phyloP scores from a whole-genome alignment of 2,113 vertebrate species.

The Euleptes europaea region DNA sequence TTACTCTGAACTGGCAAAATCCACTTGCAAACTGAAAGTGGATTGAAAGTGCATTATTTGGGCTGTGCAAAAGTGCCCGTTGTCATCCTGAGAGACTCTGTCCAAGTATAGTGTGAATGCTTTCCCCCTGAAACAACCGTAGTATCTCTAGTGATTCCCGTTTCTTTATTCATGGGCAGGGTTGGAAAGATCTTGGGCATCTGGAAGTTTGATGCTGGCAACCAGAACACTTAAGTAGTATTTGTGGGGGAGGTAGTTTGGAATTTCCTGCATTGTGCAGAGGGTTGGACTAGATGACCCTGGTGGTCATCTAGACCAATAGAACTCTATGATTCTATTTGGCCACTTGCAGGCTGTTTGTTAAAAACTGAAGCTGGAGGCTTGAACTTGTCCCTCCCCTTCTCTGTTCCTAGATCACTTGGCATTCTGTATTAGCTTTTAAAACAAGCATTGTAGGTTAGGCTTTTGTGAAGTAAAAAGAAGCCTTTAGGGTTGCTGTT shows the following conservation, averaged over 20 bases:
- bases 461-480: neutral
- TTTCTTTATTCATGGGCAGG: neutral
- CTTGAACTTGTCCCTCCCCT: neutral
- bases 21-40: too few relatives aligned
- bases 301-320: too few relatives aligned
- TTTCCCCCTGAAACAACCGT: neutral
- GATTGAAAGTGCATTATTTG: too few relatives aligned
- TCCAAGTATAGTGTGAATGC: neutral
- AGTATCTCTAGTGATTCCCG: neutral
- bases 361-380: neutral
- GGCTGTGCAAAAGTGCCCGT: too few relatives aligned
- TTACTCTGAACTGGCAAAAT: too few relatives aligned
- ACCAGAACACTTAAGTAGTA: too few relatives aligned
- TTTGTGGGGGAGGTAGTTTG: too few relatives aligned
- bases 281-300: too few relatives aligned
- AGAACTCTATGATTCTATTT: too few relatives aligned
- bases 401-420: neutral
- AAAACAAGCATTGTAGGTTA: neutral
- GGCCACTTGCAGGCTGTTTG: too few relatives aligned
- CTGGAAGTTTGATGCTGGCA: neutral
- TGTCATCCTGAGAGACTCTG: neutral
- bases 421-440: too few relatives aligned
- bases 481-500: neutral
- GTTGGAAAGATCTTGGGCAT: neutral
- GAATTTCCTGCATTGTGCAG: too few relatives aligned